phyloP scores from a whole-genome alignment of 2,797 vertebrate species.

The Myotis vivesi region DNA sequence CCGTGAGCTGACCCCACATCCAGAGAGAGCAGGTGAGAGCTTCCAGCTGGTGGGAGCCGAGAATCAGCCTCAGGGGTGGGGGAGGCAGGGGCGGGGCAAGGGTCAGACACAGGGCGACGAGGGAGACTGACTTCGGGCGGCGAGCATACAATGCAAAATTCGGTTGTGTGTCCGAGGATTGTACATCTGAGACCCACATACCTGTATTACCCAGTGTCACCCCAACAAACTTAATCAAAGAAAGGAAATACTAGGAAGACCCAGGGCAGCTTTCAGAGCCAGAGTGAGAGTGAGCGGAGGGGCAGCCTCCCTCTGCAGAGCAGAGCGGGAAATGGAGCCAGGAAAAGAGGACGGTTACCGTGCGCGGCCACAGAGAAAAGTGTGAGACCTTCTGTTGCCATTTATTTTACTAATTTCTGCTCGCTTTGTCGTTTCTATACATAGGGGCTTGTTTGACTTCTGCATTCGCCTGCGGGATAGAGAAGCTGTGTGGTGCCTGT shows the following conservation, averaged over 20 bases:
- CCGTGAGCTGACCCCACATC: rapidly evolving
- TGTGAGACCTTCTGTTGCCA: background rate
- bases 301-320: background rate
- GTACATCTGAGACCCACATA: background rate
- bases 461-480: background rate
- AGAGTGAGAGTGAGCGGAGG: background rate
- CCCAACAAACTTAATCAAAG: background rate
- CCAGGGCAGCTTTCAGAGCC: background rate
- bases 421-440: background rate
- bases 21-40: background rate
- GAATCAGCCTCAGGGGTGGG: background rate
- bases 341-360: background rate
- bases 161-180: rapidly evolving
- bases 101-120: background rate
- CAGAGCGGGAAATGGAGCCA: background rate
- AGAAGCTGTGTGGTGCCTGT: background rate
- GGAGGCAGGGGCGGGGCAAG: background rate
- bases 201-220: background rate
- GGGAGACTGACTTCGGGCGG: background rate
- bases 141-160: background rate
- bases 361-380: background rate
- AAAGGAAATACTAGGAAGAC: background rate
- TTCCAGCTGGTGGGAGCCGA: rapidly evolving
- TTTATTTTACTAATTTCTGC: background rate
- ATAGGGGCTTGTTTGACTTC: background rate